Percentiles rank a stretch among this genome's conserved stretches.
Conservation (phyloP, 2,113 vertebrate genomes). For the Labeo catla region DNA sequence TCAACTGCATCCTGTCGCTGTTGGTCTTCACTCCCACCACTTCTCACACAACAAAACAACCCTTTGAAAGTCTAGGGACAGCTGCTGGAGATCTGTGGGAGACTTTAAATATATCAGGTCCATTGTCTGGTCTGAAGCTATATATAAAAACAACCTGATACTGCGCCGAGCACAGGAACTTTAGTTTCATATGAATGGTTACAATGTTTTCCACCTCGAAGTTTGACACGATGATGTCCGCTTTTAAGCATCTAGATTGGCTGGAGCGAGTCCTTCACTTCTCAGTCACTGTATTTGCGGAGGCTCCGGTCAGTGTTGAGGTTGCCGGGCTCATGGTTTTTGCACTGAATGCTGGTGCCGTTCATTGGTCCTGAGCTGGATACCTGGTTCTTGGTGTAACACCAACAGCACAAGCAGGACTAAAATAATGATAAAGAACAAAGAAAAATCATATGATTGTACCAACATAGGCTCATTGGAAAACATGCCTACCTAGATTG, state of each 20-base stretch:
- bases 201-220: neutral
- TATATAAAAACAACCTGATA: constrained; percentile 44
- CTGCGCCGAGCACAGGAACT: constrained; percentile 33
- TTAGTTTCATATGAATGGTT: neutral
- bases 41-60: constrained; percentile 50
- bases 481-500: neutral
- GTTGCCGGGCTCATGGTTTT: constrained; percentile 78
- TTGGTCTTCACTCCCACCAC: constrained; percentile 44
- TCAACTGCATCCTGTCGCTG: constrained; percentile 71
- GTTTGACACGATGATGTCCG: neutral
- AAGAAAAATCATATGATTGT: neutral
- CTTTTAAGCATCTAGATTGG: neutral
- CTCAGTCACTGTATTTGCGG: constrained; percentile 77
- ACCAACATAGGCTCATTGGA: neutral
- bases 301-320: constrained; percentile 67
- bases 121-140: constrained; percentile 47
- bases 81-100: constrained; percentile 44
- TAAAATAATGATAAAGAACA: constrained; percentile 52
- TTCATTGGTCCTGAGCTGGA: constrained; percentile 76
- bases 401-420: constrained; percentile 82
- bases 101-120: constrained; percentile 46
- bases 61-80: constrained; percentile 62
- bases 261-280: neutral
- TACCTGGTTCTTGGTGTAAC: constrained; percentile 70
- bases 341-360: constrained; percentile 79